Evolutionary conservation across 2,113 vertebrate genomes (phyloP), one percentile per base, ranked within the genome.

Genomic region (Phalacrocorax carbo): DNA sequence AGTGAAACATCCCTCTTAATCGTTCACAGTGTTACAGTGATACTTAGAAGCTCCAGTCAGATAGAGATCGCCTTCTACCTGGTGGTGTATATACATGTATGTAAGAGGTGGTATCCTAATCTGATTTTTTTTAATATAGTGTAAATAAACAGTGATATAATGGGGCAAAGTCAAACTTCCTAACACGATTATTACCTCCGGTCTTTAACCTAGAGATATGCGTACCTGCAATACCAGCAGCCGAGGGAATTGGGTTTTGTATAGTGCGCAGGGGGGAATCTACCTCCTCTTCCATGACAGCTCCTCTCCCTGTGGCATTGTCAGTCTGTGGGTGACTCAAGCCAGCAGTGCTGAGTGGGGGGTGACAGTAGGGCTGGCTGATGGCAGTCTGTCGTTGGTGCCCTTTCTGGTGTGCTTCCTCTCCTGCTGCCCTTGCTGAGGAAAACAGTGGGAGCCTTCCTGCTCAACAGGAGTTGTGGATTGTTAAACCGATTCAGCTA

Each of bases 171-270:
- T 88, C 88, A 77, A 85, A 68, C 22, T 42, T 91, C 46, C 65
- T 82, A n/a, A 68, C 1, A 3, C 42, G 42, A n/a, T 82, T 69
- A 85, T 72, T 85, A 48, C 60, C 26, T 78, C 42, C 3, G 3
- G 15, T 78, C 42, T 78, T 69, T 77, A 62, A 62, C 42, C 42
- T 48, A 30, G 48, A 66, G 64, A 54, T 85, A 77, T 0, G 9
- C 25, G 27, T 36, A 27, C 22, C 42, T 77, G 27, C 46, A 61
- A 2, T 60, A 25, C 40, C 1, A 4, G 42, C 44, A 19, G 16
- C 46, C 44, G 70, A 2, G 22, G 18, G 8, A 51, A 42, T 29
- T 0, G 0, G 10, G 8, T 49, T 44, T 80, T 20, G 0, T 11
- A 3, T 29, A 5, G 22, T 21, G 10, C 64, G 68, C n/a, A 76